phyloP scores from a whole-genome alignment of 2,888 invertebrate species.

The Eupithecia abbreviata region DNA sequence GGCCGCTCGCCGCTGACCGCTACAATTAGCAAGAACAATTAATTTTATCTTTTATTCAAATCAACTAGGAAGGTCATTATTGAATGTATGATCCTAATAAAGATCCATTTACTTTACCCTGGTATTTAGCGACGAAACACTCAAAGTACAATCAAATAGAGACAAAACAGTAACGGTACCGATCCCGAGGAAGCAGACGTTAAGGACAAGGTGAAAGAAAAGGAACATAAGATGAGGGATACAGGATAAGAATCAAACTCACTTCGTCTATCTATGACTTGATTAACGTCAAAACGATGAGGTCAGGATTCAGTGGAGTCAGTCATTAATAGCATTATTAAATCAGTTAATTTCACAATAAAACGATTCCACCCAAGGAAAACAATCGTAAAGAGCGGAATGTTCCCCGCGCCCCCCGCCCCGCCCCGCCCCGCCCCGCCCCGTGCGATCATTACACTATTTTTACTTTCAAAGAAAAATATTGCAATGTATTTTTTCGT shows the following conservation, averaged over 20 bases:
- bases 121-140: not conserved
- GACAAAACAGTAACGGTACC: too few relatives aligned
- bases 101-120: too few relatives aligned
- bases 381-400: conserved; percentile 15
- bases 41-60: not conserved
- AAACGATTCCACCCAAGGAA: conserved; percentile 9
- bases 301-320: conserved; percentile 1
- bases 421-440: not conserved
- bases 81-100: too few relatives aligned
- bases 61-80: too few relatives aligned
- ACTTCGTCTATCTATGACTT: too few relatives aligned
- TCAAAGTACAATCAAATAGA: too few relatives aligned
- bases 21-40: not conserved
- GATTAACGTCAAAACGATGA: too few relatives aligned
- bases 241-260: too few relatives aligned
- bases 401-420: not conserved
- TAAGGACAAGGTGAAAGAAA: too few relatives aligned
- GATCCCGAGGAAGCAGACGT: too few relatives aligned
- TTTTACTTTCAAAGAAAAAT: conserved; percentile 11
- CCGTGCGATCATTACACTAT: conserved; percentile 1
- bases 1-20: not conserved
- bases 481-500: not conserved
- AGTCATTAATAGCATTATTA: not conserved
- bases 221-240: too few relatives aligned
- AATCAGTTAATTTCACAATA: conserved; percentile 15